Percentiles rank a stretch among this genome's conserved stretches.
phyloP scores from a whole-genome alignment of 2,888 invertebrate species.

The Drosophila stalkeri region DNA sequence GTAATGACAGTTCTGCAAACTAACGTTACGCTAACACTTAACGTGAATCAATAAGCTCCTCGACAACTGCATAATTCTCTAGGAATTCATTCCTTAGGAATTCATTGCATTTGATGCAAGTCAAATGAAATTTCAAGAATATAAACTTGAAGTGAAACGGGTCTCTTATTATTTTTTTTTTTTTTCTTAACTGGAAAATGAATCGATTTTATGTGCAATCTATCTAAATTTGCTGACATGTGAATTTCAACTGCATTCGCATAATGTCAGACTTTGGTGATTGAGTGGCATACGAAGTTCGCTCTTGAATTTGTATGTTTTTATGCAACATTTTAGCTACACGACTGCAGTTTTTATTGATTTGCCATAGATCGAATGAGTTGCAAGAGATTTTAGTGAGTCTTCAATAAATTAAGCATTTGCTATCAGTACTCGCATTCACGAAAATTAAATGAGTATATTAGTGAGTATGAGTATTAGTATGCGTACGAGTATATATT shows the following conservation, averaged over 20 bases:
- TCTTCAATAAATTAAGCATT: background rate
- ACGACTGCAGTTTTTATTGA: background rate
- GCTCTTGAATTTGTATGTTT: background rate
- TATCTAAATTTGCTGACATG: background rate
- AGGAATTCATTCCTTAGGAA: background rate
- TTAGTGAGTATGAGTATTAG: background rate
- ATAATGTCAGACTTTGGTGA: background rate
- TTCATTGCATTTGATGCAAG: background rate
- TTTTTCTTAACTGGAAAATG: background rate
- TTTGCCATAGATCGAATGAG: background rate
- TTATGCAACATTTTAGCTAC: background rate
- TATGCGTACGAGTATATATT: no score
- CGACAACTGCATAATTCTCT: background rate
- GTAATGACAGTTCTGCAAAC: no score
- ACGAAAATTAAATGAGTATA: background rate
- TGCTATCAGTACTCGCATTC: background rate
- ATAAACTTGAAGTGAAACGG: background rate
- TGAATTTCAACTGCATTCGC: background rate
- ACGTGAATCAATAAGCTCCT: background rate
- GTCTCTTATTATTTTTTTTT: background rate
- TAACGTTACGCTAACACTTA: no score
- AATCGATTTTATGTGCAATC: background rate
- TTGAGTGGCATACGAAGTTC: background rate
- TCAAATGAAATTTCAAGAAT: background rate
- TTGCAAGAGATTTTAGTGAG: background rate